These are phyloP conservation scores for Rotaria magnacalcarata DNA, from an alignment of 2,888 invertebrate genomes.

Conservation along the genomic window DNA sequence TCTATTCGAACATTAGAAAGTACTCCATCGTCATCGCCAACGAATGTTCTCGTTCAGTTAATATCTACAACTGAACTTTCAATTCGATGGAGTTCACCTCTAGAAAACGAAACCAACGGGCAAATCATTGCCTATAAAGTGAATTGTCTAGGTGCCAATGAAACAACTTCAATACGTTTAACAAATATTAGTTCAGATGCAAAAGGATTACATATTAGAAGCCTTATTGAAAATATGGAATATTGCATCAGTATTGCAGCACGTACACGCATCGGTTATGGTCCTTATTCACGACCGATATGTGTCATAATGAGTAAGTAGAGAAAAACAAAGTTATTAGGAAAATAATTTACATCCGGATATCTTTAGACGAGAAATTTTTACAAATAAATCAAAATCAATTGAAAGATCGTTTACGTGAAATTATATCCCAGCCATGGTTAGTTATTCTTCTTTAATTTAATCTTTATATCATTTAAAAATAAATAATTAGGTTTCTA, in stretches of 20 bases:
- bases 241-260: conserved; percentile 86
- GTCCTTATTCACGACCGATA: conserved; percentile 56
- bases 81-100: conserved; percentile 78
- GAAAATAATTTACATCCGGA: not conserved
- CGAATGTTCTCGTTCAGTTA: conserved; percentile 74
- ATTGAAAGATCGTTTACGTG: not conserved
- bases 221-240: conserved; percentile 75
- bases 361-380: not conserved
- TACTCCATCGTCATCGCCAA: conserved; percentile 75
- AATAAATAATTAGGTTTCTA: not conserved
- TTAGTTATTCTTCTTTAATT: not conserved
- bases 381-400: not conserved
- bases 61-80: conserved; percentile 75
- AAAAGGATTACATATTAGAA: conserved; percentile 80
- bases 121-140: conserved; percentile 77
- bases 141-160: conserved; percentile 69
- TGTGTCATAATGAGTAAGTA: conserved; percentile 17
- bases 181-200: conserved; percentile 81
- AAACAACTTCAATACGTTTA: conserved; percentile 63
- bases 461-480: not conserved
- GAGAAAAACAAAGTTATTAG: not conserved
- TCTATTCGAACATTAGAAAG: conserved; percentile 35
- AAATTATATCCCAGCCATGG: not conserved
- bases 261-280: conserved; percentile 77
- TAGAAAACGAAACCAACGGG: conserved; percentile 72